Conservation (phyloP, 2,113 vertebrate species). For the Entomyzon cyanotis region DNA sequence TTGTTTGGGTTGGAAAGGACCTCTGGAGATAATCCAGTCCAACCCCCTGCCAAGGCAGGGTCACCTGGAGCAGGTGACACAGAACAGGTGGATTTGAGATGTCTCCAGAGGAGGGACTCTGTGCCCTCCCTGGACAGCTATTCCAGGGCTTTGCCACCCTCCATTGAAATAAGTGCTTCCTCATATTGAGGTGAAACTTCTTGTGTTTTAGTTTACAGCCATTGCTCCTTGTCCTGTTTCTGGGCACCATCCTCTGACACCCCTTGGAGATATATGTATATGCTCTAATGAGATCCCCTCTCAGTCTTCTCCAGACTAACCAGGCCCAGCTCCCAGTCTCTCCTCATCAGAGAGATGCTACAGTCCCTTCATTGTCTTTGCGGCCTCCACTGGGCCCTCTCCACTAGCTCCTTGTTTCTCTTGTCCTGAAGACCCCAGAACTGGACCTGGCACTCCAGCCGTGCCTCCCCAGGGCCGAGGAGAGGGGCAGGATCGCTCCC, state of each 20-base stretch:
- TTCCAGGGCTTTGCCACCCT: neutral
- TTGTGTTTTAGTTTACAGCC: neutral
- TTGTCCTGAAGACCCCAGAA: neutral
- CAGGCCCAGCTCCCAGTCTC: neutral
- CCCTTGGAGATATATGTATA: neutral
- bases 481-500: neutral
- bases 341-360: neutral
- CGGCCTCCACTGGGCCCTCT: neutral
- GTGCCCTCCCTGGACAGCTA: neutral
- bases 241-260: neutral
- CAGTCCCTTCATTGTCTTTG: neutral
- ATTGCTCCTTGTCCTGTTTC: neutral
- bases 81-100: neutral
- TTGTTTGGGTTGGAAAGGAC: neutral
- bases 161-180: neutral
- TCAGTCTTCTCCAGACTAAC: neutral
- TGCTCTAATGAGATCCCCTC: neutral
- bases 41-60: neutral
- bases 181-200: neutral
- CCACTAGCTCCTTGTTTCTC: neutral
- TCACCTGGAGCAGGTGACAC: neutral
- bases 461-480: neutral
- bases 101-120: neutral
- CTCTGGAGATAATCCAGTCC: neutral
- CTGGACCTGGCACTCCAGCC: no score